Conservation (phyloP, 2,797 vertebrate genomes). For the Iguana delicatissima region DNA sequence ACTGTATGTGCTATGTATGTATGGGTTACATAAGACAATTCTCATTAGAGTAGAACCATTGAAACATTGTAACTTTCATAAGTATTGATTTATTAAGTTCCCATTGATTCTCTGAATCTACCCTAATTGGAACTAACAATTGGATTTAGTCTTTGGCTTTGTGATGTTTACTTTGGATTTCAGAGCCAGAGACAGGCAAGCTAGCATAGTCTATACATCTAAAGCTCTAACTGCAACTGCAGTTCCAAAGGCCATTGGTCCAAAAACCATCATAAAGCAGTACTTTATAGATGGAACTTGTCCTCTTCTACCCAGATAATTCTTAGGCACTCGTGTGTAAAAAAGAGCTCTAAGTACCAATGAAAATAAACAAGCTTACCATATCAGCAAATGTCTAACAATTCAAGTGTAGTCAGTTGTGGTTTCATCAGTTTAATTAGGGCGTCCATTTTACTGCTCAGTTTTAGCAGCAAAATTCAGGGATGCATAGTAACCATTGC, state of each 20-base stretch:
- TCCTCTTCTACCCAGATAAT: background rate
- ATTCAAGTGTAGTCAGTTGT: background rate
- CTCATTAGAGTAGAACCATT: no score
- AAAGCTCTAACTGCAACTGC: background rate
- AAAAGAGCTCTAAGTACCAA: background rate
- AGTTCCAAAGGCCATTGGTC: background rate
- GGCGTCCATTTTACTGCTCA: background rate
- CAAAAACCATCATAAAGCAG: background rate
- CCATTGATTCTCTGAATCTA: no score
- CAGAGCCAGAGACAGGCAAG: background rate
- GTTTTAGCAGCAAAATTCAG: slow-evolving; percentile 21
- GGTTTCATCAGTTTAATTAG: background rate
- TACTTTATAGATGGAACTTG: background rate
- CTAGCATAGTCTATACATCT: background rate
- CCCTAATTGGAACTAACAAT: no score
- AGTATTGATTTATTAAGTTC: no score
- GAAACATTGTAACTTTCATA: no score
- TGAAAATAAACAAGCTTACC: background rate
- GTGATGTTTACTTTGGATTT: background rate
- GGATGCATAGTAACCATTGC: slow-evolving; percentile 31
- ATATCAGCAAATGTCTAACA: slow-evolving; percentile 22
- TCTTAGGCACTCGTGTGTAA: background rate
- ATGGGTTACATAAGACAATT: no score
- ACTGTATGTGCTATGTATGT: no score
- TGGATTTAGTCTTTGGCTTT: no score